A percentile compares a stretch with the other conserved stretches of the same genome.
Conservation (phyloP, 2,797 vertebrate species). For the Sebastes goodei region DNA sequence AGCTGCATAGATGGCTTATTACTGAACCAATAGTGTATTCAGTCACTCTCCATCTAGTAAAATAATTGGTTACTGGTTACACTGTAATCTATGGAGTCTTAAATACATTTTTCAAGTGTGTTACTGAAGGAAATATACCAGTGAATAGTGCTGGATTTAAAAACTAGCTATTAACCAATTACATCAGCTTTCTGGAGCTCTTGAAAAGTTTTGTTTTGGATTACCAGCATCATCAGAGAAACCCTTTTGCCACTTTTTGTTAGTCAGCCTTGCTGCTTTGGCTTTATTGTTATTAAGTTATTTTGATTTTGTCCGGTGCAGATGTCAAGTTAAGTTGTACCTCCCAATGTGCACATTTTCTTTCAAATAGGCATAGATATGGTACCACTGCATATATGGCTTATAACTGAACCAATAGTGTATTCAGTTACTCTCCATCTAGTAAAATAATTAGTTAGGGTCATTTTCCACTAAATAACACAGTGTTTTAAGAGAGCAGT, state of each 20-base stretch:
- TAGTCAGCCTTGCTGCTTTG: neutral
- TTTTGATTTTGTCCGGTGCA: neutral
- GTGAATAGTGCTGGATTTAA: slow-evolving; percentile 2
- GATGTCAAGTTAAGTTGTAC: neutral
- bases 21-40: neutral
- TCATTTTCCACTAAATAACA: slow-evolving; percentile 1
- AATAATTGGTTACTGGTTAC: neutral
- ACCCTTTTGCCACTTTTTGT: neutral
- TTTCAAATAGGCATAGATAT: neutral
- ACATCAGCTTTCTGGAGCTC: neutral
- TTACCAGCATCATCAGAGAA: neutral
- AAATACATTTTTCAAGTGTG: neutral
- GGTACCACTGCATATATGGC: neutral
- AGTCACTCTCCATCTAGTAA: neutral
- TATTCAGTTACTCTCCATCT: neutral
- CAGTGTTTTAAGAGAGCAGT: neutral
- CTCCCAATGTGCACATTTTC: neutral
- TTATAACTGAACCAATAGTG: neutral
- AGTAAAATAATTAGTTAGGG: neutral
- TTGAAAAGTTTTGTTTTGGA: slow-evolving; percentile 1
- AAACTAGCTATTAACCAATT: slow-evolving; percentile 24
- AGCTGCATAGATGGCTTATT: neutral
- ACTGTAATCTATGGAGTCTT: neutral
- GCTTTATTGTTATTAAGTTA: neutral
- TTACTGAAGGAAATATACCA: neutral